Percentiles rank a stretch among this genome's conserved stretches.
Evolutionary conservation across 1,140 invertebrate species (phyloP).

Genomic region (Nasonia giraulti): DNA sequence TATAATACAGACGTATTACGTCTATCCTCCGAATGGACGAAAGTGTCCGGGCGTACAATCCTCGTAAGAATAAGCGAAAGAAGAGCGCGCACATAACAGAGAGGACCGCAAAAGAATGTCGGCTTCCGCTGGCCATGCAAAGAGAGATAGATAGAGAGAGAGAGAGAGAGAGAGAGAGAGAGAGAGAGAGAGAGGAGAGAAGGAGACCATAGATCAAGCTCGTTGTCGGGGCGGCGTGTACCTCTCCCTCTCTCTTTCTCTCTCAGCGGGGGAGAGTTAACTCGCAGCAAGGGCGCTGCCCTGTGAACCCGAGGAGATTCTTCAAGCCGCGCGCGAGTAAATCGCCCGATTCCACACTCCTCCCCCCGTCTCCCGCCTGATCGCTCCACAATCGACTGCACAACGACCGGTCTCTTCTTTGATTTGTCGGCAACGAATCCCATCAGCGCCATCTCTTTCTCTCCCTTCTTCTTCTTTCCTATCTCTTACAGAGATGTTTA

Average conservation of each 20-base stretch:
- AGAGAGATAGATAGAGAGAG: neutral
- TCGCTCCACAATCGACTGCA: slow-evolving; percentile 37
- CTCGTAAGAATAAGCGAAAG: neutral
- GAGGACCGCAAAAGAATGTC: neutral
- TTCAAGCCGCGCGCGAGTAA: slow-evolving; percentile 61
- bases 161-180: slow-evolving; percentile 29
- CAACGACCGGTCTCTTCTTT: slow-evolving; percentile 30
- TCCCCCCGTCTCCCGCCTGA: neutral
- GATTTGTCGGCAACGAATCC: slow-evolving; percentile 35
- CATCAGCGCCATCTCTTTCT: slow-evolving; percentile 12
- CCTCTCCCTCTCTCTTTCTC: slow-evolving; percentile 16
- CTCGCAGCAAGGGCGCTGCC: slow-evolving; percentile 67
- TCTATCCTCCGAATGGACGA: neutral
- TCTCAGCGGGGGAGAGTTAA: slow-evolving; percentile 68
- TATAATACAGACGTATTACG: neutral
- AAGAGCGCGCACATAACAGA: too few relatives aligned
- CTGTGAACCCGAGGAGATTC: slow-evolving; percentile 65
- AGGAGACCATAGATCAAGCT: slow-evolving; percentile 65
- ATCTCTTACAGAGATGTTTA: slow-evolving; percentile 22
- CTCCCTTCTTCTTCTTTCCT: neutral
- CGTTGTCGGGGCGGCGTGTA: slow-evolving; percentile 61
- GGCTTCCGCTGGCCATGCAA: neutral
- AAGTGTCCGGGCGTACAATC: neutral
- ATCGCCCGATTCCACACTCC: slow-evolving; percentile 57
- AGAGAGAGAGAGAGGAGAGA: neutral